A percentile compares a stretch with the other conserved stretches of the same genome.
Evolutionary conservation across 2,797 vertebrate genomes (phyloP).

Genomic region (Gallirallus australis): DNA sequence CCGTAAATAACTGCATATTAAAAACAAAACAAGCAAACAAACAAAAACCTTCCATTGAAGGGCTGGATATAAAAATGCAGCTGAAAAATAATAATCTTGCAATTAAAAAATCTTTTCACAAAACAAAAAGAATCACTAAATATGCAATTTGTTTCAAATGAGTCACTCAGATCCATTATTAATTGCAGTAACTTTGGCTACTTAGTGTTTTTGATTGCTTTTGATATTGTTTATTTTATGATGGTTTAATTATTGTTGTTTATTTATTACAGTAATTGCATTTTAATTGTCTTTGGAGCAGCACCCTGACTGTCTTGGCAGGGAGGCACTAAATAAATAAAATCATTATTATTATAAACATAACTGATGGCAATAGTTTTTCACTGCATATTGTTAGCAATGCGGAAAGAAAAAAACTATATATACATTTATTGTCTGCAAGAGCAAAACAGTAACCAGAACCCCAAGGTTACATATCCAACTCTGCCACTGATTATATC

Average conservation of each 20-base stretch:
- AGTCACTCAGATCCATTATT: conserved; percentile 53
- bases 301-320: conserved; percentile 45
- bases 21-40: neutral
- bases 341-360: conserved; percentile 68
- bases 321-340: conserved; percentile 68
- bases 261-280: conserved; percentile 72
- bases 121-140: neutral
- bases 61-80: neutral
- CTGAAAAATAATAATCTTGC: neutral
- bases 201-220: conserved; percentile 36
- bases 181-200: conserved; percentile 54
- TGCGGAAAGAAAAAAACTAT: neutral
- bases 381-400: conserved; percentile 13
- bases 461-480: conserved; percentile 35
- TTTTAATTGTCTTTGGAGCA: conserved; percentile 72
- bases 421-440: neutral
- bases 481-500: conserved; percentile 23
- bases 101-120: neutral
- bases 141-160: conserved; percentile 27
- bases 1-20: neutral
- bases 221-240: conserved; percentile 66
- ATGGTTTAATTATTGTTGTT: conserved; percentile 60
- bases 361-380: conserved; percentile 23
- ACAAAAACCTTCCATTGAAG: neutral
- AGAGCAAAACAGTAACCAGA: conserved; percentile 11